Conservation (phyloP, 2,888 invertebrate genomes). For the Papilio gigon region DNA sequence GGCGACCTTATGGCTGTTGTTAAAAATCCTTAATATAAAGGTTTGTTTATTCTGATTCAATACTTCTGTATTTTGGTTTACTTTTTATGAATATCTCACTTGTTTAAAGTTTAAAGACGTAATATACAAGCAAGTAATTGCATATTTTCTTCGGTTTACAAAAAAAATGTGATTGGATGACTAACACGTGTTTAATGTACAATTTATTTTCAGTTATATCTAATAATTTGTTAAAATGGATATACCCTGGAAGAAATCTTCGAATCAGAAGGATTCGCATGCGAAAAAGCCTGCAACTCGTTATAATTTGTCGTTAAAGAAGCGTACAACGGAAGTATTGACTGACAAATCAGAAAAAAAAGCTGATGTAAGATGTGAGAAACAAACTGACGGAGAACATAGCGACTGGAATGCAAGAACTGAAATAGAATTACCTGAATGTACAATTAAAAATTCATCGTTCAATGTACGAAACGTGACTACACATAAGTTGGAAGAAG, state of each 20-base stretch:
- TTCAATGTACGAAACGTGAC: not conserved
- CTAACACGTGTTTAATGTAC: too few species aligned
- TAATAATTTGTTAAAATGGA: slow-evolving; percentile 58
- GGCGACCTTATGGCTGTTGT: too few species aligned
- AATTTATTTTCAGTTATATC: not conserved
- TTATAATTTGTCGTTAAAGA: slow-evolving; percentile 58
- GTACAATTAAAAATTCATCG: not conserved
- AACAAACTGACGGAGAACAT: slow-evolving; percentile 55
- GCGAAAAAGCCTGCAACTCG: slow-evolving; percentile 80
- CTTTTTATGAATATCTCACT: not conserved
- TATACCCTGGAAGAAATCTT: slow-evolving; percentile 64
- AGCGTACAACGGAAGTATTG: too few species aligned
- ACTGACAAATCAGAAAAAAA: slow-evolving; percentile 60
- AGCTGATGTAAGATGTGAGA: slow-evolving; percentile 71
- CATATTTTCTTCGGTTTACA: too few species aligned
- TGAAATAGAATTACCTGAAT: not conserved
- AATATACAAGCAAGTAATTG: not conserved
- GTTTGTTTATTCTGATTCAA: not conserved
- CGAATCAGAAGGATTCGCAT: slow-evolving; percentile 68
- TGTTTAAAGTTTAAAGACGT: not conserved
- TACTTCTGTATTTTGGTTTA: not conserved
- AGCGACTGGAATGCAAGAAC: not conserved
- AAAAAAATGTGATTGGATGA: too few species aligned
- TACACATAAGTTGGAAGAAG: not conserved
- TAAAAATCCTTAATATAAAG: not conserved